Percentiles rank a stretch among this genome's conserved stretches.
Evolutionary conservation across 2,888 invertebrate genomes (phyloP).

Genomic region (Seira ritae): DNA sequence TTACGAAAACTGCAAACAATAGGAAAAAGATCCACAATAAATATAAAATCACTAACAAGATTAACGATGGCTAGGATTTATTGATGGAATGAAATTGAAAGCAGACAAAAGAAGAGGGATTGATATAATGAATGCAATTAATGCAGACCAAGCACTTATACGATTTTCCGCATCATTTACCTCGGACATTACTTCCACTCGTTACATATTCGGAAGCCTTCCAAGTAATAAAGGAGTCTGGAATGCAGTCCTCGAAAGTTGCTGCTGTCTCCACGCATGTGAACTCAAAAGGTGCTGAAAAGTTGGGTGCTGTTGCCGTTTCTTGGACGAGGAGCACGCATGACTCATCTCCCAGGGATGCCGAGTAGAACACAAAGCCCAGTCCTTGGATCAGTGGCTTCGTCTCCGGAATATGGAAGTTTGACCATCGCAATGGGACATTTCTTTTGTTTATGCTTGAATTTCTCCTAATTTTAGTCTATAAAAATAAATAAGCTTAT

Average conservation of each 20-base stretch:
- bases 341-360: slow-evolving; percentile 68
- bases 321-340: slow-evolving; percentile 70
- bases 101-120: too few species aligned
- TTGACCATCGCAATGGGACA: slow-evolving; percentile 67
- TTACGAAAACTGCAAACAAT: slow-evolving; percentile 66
- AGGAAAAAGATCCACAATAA: background rate
- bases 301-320: slow-evolving; percentile 48
- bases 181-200: slow-evolving; percentile 9
- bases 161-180: background rate
- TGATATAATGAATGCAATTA: too few species aligned
- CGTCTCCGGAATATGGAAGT: slow-evolving; percentile 54
- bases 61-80: too few species aligned
- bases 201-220: slow-evolving; percentile 67
- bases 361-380: slow-evolving; percentile 70
- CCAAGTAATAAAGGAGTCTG: slow-evolving; percentile 69
- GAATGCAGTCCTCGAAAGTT: slow-evolving; percentile 71
- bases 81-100: too few species aligned
- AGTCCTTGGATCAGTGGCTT: slow-evolving; percentile 66
- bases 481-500: slow-evolving; percentile 34
- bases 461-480: slow-evolving; percentile 69
- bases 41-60: too few species aligned
- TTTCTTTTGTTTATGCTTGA: slow-evolving; percentile 38
- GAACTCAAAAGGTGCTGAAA: slow-evolving; percentile 66
- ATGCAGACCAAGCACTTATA: too few species aligned
- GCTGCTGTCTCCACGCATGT: slow-evolving; percentile 67